These are phyloP conservation scores for Epinephelus fuscoguttatus DNA, from an alignment of 2,113 vertebrate genomes.

Conservation along the genomic window DNA sequence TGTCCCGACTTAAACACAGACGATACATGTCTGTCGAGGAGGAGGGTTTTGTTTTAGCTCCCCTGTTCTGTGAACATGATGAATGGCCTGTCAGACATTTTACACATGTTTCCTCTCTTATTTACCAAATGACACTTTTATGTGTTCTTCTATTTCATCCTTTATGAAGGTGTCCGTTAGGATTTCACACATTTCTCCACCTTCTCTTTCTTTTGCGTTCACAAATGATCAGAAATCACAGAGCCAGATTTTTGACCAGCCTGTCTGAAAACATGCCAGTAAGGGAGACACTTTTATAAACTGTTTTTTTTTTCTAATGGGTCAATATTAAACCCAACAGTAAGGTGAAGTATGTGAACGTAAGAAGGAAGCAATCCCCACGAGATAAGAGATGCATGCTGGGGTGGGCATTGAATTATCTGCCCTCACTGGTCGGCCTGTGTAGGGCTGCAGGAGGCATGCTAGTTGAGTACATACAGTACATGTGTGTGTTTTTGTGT, in stretches of 20 bases:
- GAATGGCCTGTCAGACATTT: conserved; percentile 32
- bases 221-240: conserved; percentile 21
- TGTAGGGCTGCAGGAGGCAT: conserved; percentile 26
- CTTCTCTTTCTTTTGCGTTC: background rate
- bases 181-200: conserved; percentile 20
- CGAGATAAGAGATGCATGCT: conserved; percentile 41
- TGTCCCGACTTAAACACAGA: conserved; percentile 77
- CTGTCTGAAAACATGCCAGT: conserved; percentile 42
- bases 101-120: conserved; percentile 25
- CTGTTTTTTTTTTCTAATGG: conserved; percentile 13
- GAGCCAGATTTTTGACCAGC: conserved; percentile 40
- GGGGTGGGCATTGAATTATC: conserved; percentile 30
- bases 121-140: conserved; percentile 57
- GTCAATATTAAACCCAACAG: conserved; percentile 39
- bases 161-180: conserved; percentile 23
- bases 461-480: conserved; percentile 24
- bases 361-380: conserved; percentile 19
- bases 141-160: conserved; percentile 66
- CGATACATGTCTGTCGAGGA: conserved; percentile 53
- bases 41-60: conserved; percentile 14
- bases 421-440: conserved; percentile 24
- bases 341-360: conserved; percentile 27
- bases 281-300: conserved; percentile 11
- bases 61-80: conserved; percentile 36
- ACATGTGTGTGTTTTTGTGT: conserved; percentile 26